Percentiles rank a stretch among this genome's conserved stretches.
These are phyloP conservation scores for Philypnodon macrostomus DNA, from an alignment of 2,797 vertebrate genomes.

Conservation along the genomic window DNA sequence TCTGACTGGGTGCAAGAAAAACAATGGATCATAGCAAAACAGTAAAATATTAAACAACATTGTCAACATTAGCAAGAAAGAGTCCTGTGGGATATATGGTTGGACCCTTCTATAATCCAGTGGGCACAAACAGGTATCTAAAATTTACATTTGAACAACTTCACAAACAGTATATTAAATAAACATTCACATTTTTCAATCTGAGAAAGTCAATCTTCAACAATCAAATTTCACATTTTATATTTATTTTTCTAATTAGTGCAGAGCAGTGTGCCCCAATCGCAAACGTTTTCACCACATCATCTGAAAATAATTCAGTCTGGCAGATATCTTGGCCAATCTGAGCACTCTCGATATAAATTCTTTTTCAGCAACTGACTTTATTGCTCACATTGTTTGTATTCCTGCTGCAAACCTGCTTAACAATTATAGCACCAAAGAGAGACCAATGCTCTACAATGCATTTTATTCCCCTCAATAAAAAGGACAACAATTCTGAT, in stretches of 20 bases:
- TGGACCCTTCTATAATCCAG: too few species aligned
- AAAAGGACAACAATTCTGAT: conserved; percentile 27
- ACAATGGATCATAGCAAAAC: too few species aligned
- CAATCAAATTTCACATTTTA: background rate
- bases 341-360: conserved; percentile 19
- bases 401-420: background rate
- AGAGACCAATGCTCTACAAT: background rate
- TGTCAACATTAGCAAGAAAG: too few species aligned
- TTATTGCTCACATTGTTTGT: background rate
- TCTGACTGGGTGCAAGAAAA: too few species aligned
- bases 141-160: conserved; percentile 1
- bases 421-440: conserved; percentile 20
- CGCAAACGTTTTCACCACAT: conserved; percentile 16
- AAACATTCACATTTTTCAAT: background rate
- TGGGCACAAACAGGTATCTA: background rate
- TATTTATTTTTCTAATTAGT: conserved; percentile 8
- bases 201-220: background rate
- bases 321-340: conserved; percentile 21
- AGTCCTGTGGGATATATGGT: too few species aligned
- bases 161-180: background rate
- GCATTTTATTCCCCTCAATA: conserved; percentile 23
- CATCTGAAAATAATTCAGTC: conserved; percentile 24
- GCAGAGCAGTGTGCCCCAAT: conserved; percentile 21
- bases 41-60: too few species aligned
- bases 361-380: conserved; percentile 7